These are phyloP conservation scores for Leptosomus discolor DNA, from an alignment of 2,113 vertebrate species.

Conservation along the genomic window DNA sequence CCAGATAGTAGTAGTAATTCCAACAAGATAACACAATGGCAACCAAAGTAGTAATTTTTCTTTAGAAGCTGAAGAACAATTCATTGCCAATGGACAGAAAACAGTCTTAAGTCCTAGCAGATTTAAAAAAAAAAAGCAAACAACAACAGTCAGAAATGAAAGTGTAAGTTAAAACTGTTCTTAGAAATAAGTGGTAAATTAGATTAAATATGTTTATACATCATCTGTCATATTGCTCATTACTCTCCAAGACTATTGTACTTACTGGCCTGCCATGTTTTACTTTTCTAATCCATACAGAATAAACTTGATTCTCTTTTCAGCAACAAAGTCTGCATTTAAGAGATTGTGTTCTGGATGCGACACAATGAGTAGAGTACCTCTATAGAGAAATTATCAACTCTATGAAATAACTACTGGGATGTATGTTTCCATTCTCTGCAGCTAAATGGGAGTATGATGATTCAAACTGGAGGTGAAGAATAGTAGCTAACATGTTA, in stretches of 20 bases:
- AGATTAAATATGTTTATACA: not conserved
- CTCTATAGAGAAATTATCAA: rapidly evolving
- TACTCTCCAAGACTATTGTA: not conserved
- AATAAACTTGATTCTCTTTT: not conserved
- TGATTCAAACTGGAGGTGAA: not conserved
- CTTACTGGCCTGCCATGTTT: not conserved
- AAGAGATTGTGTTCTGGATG: not conserved
- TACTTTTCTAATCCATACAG: not conserved
- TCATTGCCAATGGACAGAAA: not conserved
- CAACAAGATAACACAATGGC: not conserved
- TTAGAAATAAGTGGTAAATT: not conserved
- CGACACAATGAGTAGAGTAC: not conserved
- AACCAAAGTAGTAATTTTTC: not conserved
- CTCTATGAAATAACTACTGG: not conserved
- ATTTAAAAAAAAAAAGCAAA: not conserved
- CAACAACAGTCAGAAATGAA: not conserved
- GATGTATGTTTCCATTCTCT: not conserved
- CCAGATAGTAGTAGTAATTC: not conserved
- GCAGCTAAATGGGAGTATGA: not conserved
- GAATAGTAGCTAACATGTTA: not conserved
- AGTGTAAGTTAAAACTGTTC: not conserved
- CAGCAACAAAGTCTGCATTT: not conserved
- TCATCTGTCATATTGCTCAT: not conserved
- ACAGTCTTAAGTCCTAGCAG: not conserved
- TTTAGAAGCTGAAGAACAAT: not conserved